Evolutionary conservation across 2,888 invertebrate genomes (phyloP), one percentile per base, ranked within the genome.

Genomic region (Caenorhabditis sp.): DNA sequence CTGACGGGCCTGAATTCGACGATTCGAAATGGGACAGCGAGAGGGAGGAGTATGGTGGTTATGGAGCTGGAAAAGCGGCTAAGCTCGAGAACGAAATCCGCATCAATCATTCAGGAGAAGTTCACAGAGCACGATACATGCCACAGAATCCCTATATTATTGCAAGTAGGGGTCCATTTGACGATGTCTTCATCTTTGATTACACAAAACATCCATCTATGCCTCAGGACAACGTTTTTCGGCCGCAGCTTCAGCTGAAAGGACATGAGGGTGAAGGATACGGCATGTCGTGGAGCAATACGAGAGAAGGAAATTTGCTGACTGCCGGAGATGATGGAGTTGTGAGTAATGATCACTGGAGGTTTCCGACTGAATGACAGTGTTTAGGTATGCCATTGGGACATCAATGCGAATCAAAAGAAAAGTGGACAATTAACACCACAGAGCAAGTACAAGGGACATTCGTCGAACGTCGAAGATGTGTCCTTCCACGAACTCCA

Each of bases 31-130:
- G 99, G 93, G 99, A 99, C 92, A 97, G 97, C 93, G 99, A 99
- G 91, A 98, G 97, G 86, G 19, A 93, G 95, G 99, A 99, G 94
- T 99, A 98, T 94, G 99, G 99, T 84, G 99, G 99, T 0, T 99
- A 99, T 93, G 99, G 99, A 14, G 98, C 98, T 0, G 98, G 99
- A 22, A 97, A 97, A 75, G 22, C 61, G 14, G 99, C 98, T 7
- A 99, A 99, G 93, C 98, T 99, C 89, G 99, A 99, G 93, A 98
- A 98, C 90, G 99, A 99, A 93, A 99, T 99, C 69, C 98, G 98
- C 93, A 99, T 99, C 88, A 99, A 99, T 93, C 99, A 99, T 91
- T 98, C 99, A 92, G 99, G 99, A 0, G 99, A 99, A 93, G 99
- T 99, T 26, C 99, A 99, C 93, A 94, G 99, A 85, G 99, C 99